phyloP scores from a whole-genome alignment of 2,113 vertebrate genomes.

The Megaptera novaeangliae region DNA sequence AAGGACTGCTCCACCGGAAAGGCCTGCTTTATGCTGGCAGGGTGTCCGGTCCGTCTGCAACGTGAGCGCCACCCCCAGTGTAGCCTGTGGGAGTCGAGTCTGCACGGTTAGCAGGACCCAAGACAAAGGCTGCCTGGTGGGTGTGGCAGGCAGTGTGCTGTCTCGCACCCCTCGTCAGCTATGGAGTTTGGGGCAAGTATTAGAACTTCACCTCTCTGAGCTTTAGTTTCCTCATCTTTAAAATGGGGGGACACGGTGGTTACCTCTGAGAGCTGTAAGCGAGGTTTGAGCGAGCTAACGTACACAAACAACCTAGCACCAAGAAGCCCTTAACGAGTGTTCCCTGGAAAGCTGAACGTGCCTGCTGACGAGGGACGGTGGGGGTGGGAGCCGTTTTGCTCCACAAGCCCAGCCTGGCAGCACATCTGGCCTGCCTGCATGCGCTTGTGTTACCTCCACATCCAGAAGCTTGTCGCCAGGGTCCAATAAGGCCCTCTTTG shows the following conservation, averaged over 20 bases:
- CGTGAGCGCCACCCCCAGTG: not conserved
- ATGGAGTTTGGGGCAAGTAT: not conserved
- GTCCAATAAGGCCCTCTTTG: not conserved
- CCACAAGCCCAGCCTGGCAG: not conserved
- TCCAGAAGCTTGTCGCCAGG: not conserved
- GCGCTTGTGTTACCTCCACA: no score
- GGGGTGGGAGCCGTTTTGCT: not conserved
- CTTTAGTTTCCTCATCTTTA: not conserved
- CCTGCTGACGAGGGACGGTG: not conserved
- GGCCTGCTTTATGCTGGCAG: not conserved
- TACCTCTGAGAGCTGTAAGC: not conserved
- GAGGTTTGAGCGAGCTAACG: not conserved
- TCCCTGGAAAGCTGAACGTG: not conserved
- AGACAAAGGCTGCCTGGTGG: not conserved
- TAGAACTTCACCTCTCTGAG: not conserved
- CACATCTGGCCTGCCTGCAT: not conserved
- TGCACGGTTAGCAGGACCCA: not conserved
- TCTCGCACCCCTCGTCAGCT: not conserved
- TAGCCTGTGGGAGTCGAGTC: not conserved
- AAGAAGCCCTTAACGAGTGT: not conserved
- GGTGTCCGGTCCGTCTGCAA: not conserved
- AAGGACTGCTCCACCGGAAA: not conserved
- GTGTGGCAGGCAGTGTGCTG: not conserved
- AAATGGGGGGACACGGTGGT: not conserved
- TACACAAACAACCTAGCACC: not conserved